Evolutionary conservation across 2,888 invertebrate genomes (phyloP), one percentile per base, ranked within the genome.

Genomic region (Orthosia gothica): DNA sequence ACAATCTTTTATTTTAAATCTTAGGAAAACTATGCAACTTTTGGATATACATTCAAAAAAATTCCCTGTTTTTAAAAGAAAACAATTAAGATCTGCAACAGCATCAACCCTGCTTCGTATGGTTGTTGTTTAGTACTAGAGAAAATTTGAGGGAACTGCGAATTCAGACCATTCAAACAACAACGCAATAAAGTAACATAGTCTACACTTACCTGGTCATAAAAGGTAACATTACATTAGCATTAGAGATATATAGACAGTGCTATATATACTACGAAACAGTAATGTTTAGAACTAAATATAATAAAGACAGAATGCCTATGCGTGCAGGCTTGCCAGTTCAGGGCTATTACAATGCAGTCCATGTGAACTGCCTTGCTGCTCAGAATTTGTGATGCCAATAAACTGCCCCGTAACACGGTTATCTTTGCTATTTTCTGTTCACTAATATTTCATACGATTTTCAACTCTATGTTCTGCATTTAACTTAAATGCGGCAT

Each of bases 291-390:
- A 52, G 40, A 62, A 66, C 32, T 67, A 50, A 74, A 83, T 62
- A 71, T 67, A 76, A 90, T 89, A 90, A 91, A 88, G 89, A 91
- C 89, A 89, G 89, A 90, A 94, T 93, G 89, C 90, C 89, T 88
- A 79, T 84, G 92, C 93, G 92, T 93, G 89, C 89, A 80, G 76
- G 70, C 79, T 81, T 20, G 78, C 77, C 86, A 76, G 85, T 86
- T 64, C 63, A 82, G 79, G 87, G 88, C 85, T 91, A 95, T 95
- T 95, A 92, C 91, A 88, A 95, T 95, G 94, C 94, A 93, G 91
- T 88, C 83, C 92, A 88, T 93, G 93, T 90, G 88, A 91, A 89
- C 90, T 67, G 88, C 82, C 89, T 89, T 83, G 89, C 86, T 87
- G 93, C 76, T 82, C 89, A 87, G 95, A 95, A 95, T 95, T 91